These are phyloP conservation scores for Drosophila borealis DNA, from an alignment of 2,888 invertebrate genomes.

Conservation along the genomic window DNA sequence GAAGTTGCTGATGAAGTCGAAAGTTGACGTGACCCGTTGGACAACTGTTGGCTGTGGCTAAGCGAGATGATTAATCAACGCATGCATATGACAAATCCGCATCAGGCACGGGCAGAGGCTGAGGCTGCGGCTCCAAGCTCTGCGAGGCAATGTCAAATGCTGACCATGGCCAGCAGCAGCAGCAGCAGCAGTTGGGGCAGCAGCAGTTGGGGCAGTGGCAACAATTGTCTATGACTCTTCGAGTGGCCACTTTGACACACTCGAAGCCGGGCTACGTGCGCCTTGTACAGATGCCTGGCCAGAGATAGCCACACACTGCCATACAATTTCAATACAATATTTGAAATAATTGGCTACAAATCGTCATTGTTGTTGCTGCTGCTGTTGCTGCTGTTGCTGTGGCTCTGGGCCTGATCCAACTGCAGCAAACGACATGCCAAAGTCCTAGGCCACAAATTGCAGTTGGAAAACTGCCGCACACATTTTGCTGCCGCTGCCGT, in stretches of 20 bases:
- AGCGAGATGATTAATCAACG: conserved; percentile 61
- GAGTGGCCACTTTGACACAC: conserved; percentile 61
- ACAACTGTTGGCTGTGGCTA: conserved; percentile 25
- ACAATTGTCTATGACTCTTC: conserved; percentile 43
- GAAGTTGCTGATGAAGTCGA: conserved; percentile 40
- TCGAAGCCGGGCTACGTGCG: conserved; percentile 51
- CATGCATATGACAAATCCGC: conserved; percentile 63
- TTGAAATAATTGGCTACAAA: conserved; percentile 84
- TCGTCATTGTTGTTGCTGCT: conserved; percentile 73
- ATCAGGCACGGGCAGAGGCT: conserved; percentile 41
- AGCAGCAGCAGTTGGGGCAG: neutral
- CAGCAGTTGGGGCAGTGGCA: conserved; percentile 6
- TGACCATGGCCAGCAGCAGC: conserved; percentile 47
- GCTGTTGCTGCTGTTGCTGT: conserved; percentile 23
- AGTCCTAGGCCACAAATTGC: conserved; percentile 79
- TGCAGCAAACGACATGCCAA: conserved; percentile 39
- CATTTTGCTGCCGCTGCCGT: conserved; percentile 43
- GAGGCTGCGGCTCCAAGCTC: conserved; percentile 23
- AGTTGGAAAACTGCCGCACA: conserved; percentile 72
- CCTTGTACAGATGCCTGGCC: conserved; percentile 64
- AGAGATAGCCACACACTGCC: conserved; percentile 72
- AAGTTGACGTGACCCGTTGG: conserved; percentile 68
- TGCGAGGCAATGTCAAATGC: conserved; percentile 51
- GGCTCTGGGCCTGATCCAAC: conserved; percentile 28
- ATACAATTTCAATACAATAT: conserved; percentile 82